Evolutionary conservation across 1,140 invertebrate species (phyloP).

Genomic region (Lucilia sericata): DNA sequence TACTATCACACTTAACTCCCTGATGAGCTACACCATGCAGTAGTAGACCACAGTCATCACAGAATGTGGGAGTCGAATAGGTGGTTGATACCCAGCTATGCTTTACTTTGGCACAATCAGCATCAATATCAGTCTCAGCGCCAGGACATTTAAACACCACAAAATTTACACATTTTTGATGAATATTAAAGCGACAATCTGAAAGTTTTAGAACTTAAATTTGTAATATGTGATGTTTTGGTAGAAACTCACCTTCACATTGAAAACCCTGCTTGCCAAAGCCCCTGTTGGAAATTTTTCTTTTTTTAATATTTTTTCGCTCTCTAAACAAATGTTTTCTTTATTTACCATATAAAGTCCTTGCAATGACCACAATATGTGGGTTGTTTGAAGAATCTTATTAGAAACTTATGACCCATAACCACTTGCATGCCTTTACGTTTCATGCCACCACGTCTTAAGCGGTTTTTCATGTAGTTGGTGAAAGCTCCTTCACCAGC

Average conservation of each 20-base stretch:
- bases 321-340: slow-evolving; percentile 54
- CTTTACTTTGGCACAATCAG: slow-evolving; percentile 69
- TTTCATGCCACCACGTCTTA: slow-evolving; percentile 95
- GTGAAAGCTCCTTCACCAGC: slow-evolving; percentile 61
- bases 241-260: slow-evolving; percentile 86
- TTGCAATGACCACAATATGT: slow-evolving; percentile 99
- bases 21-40: slow-evolving; percentile 93
- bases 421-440: slow-evolving; percentile 97
- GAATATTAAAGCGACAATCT: slow-evolving; percentile 96
- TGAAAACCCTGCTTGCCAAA: slow-evolving; percentile 98
- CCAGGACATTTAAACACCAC: slow-evolving; percentile 98
- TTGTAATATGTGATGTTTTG: too few relatives aligned
- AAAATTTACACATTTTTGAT: too few relatives aligned
- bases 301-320: slow-evolving; percentile 34
- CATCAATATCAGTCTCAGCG: slow-evolving; percentile 96
- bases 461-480: slow-evolving; percentile 71
- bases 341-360: slow-evolving; percentile 99
- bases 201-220: too few relatives aligned
- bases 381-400: slow-evolving; percentile 99
- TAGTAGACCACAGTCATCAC: slow-evolving; percentile 75
- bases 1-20: slow-evolving; percentile 96
- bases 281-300: slow-evolving; percentile 76
- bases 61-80: slow-evolving; percentile 87
- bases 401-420: slow-evolving; percentile 98
- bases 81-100: slow-evolving; percentile 84